Conservation (phyloP, 1,140 invertebrate species). For the Cepaea nemoralis region DNA sequence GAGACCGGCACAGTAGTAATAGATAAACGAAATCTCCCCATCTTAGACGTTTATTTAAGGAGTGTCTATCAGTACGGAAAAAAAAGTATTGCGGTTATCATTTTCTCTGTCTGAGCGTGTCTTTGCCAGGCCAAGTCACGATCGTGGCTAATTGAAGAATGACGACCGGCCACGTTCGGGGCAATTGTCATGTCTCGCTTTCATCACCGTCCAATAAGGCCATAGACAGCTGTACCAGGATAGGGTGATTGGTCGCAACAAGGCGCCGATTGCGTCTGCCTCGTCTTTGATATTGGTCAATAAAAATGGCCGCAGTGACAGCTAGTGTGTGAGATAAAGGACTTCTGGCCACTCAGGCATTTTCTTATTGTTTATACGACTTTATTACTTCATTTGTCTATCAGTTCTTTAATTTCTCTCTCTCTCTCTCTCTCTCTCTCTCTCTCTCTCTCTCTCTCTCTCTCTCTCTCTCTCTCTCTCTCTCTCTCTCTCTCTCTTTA, state of each 20-base stretch:
- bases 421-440: no score
- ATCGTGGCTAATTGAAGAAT: background rate
- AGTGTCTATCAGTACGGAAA: no score
- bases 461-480: no score
- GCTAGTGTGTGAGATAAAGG: background rate
- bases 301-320: background rate
- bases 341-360: background rate
- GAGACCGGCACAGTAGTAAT: no score
- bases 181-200: conserved; percentile 22
- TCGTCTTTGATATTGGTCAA: conserved; percentile 2
- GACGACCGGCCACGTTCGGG: background rate
- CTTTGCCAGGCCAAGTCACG: background rate
- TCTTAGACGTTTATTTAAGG: no score
- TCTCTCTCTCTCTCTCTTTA: no score
- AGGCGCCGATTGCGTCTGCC: conserved; percentile 25
- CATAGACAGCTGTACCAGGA: background rate
- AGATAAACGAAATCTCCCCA: no score
- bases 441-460: no score
- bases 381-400: no score
- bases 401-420: background rate
- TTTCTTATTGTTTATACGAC: background rate
- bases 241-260: background rate
- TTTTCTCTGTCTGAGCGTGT: background rate
- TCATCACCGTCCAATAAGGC: conserved; percentile 3
- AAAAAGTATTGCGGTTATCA: no score